Evolutionary conservation across 2,113 vertebrate species (phyloP).

Genomic region (Andinoacara biseriatus): DNA sequence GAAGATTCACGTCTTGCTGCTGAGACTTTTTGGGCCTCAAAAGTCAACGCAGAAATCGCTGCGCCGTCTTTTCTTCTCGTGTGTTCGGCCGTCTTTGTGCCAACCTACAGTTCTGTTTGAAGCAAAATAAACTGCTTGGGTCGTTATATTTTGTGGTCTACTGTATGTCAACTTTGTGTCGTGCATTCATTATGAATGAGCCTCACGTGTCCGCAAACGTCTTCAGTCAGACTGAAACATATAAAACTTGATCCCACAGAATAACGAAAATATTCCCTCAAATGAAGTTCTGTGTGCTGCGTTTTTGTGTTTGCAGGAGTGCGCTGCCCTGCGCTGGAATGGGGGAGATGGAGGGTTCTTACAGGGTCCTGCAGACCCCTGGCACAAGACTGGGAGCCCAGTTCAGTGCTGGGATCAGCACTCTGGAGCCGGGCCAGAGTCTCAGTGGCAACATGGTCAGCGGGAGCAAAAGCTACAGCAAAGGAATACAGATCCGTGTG

Average conservation of each 20-base stretch:
- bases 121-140: neutral
- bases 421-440: conserved; percentile 88
- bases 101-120: neutral
- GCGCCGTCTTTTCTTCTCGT: neutral
- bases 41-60: neutral
- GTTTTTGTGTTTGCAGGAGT: conserved; percentile 52
- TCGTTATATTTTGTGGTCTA: neutral
- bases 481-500: conserved; percentile 81
- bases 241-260: neutral
- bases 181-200: neutral
- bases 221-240: neutral
- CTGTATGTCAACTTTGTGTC: neutral
- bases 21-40: conserved; percentile 18
- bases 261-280: neutral
- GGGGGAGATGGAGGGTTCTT: conserved; percentile 94
- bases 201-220: neutral
- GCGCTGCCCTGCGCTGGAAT: conserved; percentile 77
- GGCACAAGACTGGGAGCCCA: conserved; percentile 87
- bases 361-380: conserved; percentile 88
- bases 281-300: neutral
- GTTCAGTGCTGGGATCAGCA: conserved; percentile 86
- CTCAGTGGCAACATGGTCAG: conserved; percentile 68
- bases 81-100: neutral
- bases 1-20: neutral
- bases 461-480: conserved; percentile 61